These are phyloP conservation scores for Psylliodes chrysocephalus DNA, from an alignment of 2,888 invertebrate genomes.

Conservation along the genomic window DNA sequence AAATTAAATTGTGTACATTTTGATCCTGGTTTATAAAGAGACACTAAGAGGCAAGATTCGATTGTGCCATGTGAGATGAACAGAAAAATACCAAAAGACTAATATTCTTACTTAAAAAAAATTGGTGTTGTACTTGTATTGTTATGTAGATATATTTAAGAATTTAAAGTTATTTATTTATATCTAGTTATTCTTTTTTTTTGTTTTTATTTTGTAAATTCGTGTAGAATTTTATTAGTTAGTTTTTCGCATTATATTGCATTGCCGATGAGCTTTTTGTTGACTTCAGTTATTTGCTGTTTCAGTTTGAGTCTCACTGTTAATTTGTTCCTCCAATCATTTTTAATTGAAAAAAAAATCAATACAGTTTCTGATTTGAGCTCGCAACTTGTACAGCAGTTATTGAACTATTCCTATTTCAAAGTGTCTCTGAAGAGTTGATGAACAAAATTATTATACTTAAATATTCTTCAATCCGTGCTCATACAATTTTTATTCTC, in stretches of 20 bases:
- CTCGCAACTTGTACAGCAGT: no score
- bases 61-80: constrained; percentile 58
- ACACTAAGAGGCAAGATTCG: constrained; percentile 45
- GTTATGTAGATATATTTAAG: constrained; percentile 64
- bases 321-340: no score
- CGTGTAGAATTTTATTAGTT: constrained; percentile 57
- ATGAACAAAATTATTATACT: no score
- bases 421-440: no score
- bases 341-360: no score
- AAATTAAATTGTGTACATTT: constrained; percentile 33
- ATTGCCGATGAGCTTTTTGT: constrained; percentile 30
- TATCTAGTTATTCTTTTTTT: constrained; percentile 54
- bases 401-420: no score
- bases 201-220: constrained; percentile 60
- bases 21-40: constrained; percentile 7
- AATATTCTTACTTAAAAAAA: constrained; percentile 50
- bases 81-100: constrained; percentile 57
- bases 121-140: constrained; percentile 65
- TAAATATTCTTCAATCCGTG: no score
- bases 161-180: constrained; percentile 62
- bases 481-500: no score
- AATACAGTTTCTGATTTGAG: no score
- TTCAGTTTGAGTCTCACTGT: neutral
- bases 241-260: constrained; percentile 54
- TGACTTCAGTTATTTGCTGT: constrained; percentile 25